A percentile compares a stretch with the other conserved stretches of the same genome.
phyloP scores from a whole-genome alignment of 2,888 invertebrate species.

The Lamproptera curius region DNA sequence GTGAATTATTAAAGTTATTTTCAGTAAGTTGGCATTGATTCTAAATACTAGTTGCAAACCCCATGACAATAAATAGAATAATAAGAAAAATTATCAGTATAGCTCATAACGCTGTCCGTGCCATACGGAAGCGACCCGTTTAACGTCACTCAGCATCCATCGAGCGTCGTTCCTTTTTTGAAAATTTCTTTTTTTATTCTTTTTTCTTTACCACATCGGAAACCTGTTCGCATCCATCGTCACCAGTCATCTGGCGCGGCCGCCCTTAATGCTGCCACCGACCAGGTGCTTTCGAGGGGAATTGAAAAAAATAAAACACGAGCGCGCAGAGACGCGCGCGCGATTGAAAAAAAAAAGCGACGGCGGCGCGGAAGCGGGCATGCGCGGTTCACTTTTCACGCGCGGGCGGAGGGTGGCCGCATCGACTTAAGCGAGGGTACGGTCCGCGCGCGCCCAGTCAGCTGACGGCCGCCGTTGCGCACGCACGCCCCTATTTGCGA shows the following conservation, averaged over 20 bases:
- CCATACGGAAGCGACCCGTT: conserved; percentile 19
- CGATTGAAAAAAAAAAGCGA: conserved; percentile 34
- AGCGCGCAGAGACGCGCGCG: conserved; percentile 27
- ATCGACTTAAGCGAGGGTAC: conserved; percentile 72
- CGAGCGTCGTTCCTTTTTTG: conserved; percentile 9
- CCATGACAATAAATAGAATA: no score
- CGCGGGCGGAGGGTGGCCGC: conserved; percentile 70
- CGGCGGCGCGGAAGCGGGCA: conserved; percentile 56
- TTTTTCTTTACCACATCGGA: no score
- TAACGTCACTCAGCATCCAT: conserved; percentile 22
- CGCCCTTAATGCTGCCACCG: conserved; percentile 35
- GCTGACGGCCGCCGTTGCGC: conserved; percentile 59
- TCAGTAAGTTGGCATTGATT: no score
- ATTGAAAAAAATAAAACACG: conserved; percentile 16
- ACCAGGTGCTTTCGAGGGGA: conserved; percentile 33
- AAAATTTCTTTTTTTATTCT: no score
- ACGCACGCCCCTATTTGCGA: conserved; percentile 38
- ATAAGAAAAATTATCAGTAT: no score
- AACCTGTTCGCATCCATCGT: conserved; percentile 35
- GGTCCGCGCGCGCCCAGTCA: conserved; percentile 72
- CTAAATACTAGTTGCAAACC: no score
- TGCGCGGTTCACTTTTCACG: conserved; percentile 54
- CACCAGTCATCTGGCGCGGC: conserved; percentile 35
- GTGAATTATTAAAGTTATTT: no score
- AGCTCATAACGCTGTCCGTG: not conserved